These are phyloP conservation scores for Pararge aegeria DNA, from an alignment of 1,140 invertebrate genomes.

Conservation along the genomic window DNA sequence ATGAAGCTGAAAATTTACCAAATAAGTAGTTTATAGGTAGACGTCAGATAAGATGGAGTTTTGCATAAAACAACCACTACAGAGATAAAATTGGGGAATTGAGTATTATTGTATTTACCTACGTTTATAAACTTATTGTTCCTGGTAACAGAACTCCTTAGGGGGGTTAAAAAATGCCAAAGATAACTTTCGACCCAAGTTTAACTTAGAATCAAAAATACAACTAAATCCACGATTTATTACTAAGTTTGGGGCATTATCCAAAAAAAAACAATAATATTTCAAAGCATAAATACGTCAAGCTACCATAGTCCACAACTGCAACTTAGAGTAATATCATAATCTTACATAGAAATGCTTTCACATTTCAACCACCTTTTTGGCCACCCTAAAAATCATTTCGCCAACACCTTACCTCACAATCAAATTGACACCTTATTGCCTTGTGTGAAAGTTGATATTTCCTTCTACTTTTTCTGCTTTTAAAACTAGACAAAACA, in stretches of 20 bases:
- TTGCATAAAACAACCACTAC: too few species aligned
- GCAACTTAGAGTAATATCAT: conserved; percentile 64
- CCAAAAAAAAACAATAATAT: conserved; percentile 26
- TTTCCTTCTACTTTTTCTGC: conserved; percentile 10
- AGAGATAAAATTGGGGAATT: too few species aligned
- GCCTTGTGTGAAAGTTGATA: conserved; percentile 16
- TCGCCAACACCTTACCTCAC: conserved; percentile 19
- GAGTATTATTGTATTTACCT: too few species aligned
- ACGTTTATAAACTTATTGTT: too few species aligned
- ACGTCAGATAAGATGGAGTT: too few species aligned
- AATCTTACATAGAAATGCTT: conserved; percentile 77
- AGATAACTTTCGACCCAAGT: too few species aligned
- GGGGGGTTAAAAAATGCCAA: too few species aligned
- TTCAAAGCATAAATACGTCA: conserved; percentile 46
- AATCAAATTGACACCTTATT: conserved; percentile 30
- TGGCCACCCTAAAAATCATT: conserved; percentile 58
- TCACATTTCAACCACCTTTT: conserved; percentile 57
- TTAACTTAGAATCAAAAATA: neutral
- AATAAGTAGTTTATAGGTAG: too few species aligned
- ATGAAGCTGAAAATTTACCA: too few species aligned
- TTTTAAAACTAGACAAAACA: neutral
- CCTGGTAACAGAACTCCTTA: too few species aligned
- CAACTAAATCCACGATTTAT: conserved; percentile 4
- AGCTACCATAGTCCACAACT: conserved; percentile 29
- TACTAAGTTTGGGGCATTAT: conserved; percentile 5